These are phyloP conservation scores for Morbakka virulenta DNA, from an alignment of 30 jellyfish, hydroid and myxozoan genomes.

Conservation along the genomic window DNA sequence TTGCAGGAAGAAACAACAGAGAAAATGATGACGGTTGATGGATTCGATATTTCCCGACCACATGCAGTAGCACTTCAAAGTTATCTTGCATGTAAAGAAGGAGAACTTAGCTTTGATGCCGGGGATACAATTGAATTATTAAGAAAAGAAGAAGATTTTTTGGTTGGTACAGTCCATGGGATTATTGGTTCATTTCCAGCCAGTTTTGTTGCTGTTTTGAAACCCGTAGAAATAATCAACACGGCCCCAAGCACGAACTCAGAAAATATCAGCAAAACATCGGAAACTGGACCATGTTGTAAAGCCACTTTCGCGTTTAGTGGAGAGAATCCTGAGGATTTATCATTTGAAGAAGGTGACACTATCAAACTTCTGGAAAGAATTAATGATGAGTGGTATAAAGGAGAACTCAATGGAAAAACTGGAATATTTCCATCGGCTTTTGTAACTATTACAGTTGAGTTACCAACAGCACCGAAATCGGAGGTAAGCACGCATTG, in stretches of 20 bases:
- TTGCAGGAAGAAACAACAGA: too few species aligned
- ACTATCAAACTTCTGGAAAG: constrained; percentile 29
- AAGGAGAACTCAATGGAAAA: constrained; percentile 30
- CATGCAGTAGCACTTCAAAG: constrained; percentile 40
- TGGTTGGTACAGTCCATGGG: constrained; percentile 29
- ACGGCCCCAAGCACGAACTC: too few species aligned
- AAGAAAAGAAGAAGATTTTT: constrained; percentile 1
- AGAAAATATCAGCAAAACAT: too few species aligned
- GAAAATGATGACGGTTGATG: too few species aligned
- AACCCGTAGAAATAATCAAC: too few species aligned
- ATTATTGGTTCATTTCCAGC: constrained; percentile 45
- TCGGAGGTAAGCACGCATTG: too few species aligned
- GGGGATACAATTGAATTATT: constrained; percentile 55
- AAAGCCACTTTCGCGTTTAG: too few species aligned
- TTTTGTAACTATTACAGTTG: constrained; percentile 25
- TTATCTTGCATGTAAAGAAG: constrained; percentile 51
- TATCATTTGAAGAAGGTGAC: constrained; percentile 42
- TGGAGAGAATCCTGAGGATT: too few species aligned
- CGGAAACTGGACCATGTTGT: too few species aligned
- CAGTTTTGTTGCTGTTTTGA: constrained; percentile 35
- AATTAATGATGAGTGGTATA: constrained; percentile 11
- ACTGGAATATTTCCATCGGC: constrained; percentile 45
- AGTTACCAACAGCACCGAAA: too few species aligned
- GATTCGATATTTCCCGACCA: too few species aligned
- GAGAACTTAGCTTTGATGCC: constrained; percentile 25